Conservation (phyloP, 37 sponge, comb jelly and placozoan genomes). For the Cliona cf. orientalis region DNA sequence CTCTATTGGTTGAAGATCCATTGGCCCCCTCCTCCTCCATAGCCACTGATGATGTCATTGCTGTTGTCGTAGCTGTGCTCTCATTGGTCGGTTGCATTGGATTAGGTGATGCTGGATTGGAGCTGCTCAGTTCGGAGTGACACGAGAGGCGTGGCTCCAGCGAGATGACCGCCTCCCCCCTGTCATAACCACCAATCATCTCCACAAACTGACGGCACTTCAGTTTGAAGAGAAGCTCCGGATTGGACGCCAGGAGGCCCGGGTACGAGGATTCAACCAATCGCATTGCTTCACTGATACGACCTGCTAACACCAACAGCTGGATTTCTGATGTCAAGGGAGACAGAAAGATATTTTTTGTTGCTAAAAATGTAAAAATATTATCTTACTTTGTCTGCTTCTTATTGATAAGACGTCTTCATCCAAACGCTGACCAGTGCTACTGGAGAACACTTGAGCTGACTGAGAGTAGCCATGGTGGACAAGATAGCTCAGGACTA, state of each 20-base stretch:
- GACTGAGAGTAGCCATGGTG: conserved; percentile 93
- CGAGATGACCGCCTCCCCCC: neutral
- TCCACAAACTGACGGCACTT: conserved; percentile 96
- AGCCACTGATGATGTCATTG: neutral
- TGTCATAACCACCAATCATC: conserved; percentile 87
- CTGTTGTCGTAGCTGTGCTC: neutral
- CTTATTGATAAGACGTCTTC: conserved; percentile 85
- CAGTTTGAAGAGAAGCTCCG: conserved; percentile 83
- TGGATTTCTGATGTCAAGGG: conserved; percentile 76
- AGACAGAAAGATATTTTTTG: neutral
- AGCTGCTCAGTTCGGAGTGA: conserved; percentile 59
- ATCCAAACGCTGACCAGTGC: conserved; percentile 74
- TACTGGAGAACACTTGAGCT: conserved; percentile 83
- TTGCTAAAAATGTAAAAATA: neutral
- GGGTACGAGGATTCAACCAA: conserved; percentile 73
- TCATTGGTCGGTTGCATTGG: neutral
- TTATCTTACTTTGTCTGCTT: conserved; percentile 86
- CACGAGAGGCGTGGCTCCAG: conserved; percentile 47
- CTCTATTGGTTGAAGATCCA: neutral
- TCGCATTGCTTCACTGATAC: conserved; percentile 76
- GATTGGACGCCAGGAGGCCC: conserved; percentile 67
- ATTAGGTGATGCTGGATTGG: conserved; percentile 30
- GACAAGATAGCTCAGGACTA: conserved; percentile 95
- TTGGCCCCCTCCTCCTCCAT: conserved; percentile 10
- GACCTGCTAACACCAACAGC: conserved; percentile 76